Evolutionary conservation across 2,888 invertebrate genomes (phyloP), one percentile per base, ranked within the genome.

Genomic region (Spatulosminthurus flaviceps): DNA sequence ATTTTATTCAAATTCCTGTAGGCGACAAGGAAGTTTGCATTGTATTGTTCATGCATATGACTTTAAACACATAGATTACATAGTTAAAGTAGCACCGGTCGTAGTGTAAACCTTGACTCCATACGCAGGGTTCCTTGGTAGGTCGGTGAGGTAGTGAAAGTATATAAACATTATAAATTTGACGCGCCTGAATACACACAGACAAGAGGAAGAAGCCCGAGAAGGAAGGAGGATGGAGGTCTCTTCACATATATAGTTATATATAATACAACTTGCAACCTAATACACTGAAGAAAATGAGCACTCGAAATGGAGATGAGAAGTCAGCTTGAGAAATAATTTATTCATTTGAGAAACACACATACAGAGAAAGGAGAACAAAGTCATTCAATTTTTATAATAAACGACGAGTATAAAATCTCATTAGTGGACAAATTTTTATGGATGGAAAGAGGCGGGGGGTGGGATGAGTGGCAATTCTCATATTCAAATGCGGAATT

Each of bases 381-480:
- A 83, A 83, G 81, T 82, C 82, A 83, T 81, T 82, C 83, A 83
- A 83, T 83, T 83, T 83, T 82, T 82, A 83, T 82, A 82, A 83
- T 81, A 83, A 81, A 83, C 81, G 83, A 81, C 83, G 81, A 81
- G 81, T 78, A 82, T 81, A 81, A 82, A 83, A 83, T 83, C 83
- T 83, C 83, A 83, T 83, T 83, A 83, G 82, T 70, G 79, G 81
- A 80, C 80, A 83, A 77, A 81, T 83, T 82, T 82, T 82, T 82
- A 81, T 82, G 81, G 77, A 72, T 80, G 78, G 60, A 75, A 67
- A 61, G 21, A 42, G 70, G 34, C 29, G 73, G 42, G 69, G 29
- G 75, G 34, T 42, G 51, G 72, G 28, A 78, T 61, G 66, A 78
- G 75, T 79, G 78, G 81, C 75, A 81, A 79, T 79, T 81, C 79